Percentiles rank a stretch among this genome's conserved stretches.
phyloP scores from a whole-genome alignment of 2,113 vertebrate genomes.

The Cheilinus undulatus region DNA sequence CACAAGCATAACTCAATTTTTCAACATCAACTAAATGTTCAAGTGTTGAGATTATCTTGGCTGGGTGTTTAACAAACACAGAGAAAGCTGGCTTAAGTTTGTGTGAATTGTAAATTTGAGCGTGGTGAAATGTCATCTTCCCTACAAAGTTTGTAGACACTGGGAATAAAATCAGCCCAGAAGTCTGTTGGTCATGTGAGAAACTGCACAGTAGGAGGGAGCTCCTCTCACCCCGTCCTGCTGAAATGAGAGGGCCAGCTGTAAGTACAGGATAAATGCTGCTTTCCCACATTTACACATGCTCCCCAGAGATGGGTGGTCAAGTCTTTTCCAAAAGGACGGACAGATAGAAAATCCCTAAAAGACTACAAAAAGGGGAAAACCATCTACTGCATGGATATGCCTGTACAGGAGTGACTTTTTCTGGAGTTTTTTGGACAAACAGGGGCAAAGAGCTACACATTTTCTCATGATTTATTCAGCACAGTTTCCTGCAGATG shows the following conservation, averaged over 20 bases:
- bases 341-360: conserved; percentile 43
- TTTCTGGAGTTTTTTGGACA: conserved; percentile 34
- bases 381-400: not conserved
- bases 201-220: conserved; percentile 50
- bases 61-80: not conserved
- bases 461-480: conserved; percentile 15
- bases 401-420: conserved; percentile 8
- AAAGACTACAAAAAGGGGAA: conserved; percentile 13
- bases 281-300: conserved; percentile 69
- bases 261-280: conserved; percentile 46
- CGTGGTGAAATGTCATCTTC: conserved; percentile 29
- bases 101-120: conserved; percentile 12
- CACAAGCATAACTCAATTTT: not conserved
- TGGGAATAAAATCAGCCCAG: conserved; percentile 1
- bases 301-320: conserved; percentile 63
- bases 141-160: conserved; percentile 10
- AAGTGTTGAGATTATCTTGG: conserved; percentile 35
- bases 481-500: conserved; percentile 22
- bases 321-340: conserved; percentile 32
- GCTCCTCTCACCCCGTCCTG: conserved; percentile 31
- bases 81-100: conserved; percentile 13
- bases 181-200: conserved; percentile 60
- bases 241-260: conserved; percentile 68
- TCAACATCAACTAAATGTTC: conserved; percentile 9
- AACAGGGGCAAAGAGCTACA: conserved; percentile 1